phyloP scores from a whole-genome alignment of 2,888 invertebrate species.

The Ditula angustiorana region DNA sequence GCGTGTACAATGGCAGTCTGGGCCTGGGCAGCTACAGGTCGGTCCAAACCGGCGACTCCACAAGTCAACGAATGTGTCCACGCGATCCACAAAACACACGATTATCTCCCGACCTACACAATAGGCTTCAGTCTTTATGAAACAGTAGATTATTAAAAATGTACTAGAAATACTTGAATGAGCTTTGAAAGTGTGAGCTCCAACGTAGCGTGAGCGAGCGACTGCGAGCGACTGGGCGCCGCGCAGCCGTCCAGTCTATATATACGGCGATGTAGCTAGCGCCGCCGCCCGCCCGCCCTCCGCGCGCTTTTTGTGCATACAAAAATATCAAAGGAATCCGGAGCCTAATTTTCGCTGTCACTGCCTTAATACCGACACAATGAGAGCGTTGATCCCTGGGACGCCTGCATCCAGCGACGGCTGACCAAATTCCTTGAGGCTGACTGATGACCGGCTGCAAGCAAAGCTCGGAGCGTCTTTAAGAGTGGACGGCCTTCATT shows the following conservation, averaged over 20 bases:
- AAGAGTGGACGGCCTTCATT: slow-evolving; percentile 15
- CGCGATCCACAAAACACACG: slow-evolving; percentile 35
- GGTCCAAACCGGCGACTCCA: slow-evolving; percentile 30
- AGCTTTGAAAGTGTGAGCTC: slow-evolving; percentile 31
- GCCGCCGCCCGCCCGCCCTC: slow-evolving; percentile 76
- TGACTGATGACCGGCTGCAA: slow-evolving; percentile 54
- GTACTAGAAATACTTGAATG: slow-evolving; percentile 24
- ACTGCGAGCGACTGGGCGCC: slow-evolving; percentile 75
- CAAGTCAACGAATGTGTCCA: slow-evolving; percentile 20
- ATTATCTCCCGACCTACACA: slow-evolving; percentile 20
- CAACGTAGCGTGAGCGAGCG: slow-evolving; percentile 58
- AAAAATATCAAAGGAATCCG: slow-evolving; percentile 81
- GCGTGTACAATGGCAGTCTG: slow-evolving; percentile 33
- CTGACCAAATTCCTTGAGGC: slow-evolving; percentile 71
- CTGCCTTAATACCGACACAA: slow-evolving; percentile 75
- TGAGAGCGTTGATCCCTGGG: slow-evolving; percentile 80
- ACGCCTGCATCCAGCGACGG: slow-evolving; percentile 66
- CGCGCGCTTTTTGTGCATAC: slow-evolving; percentile 69
- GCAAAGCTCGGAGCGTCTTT: neutral
- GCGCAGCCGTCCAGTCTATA: slow-evolving; percentile 70
- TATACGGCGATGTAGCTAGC: slow-evolving; percentile 59
- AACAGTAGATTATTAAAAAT: slow-evolving; percentile 22
- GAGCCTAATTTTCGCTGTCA: slow-evolving; percentile 81
- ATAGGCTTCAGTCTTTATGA: slow-evolving; percentile 12
- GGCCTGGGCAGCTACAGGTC: slow-evolving; percentile 34